phyloP scores from a whole-genome alignment of 1,140 invertebrate genomes.

The Acromyrmex charruanus region DNA sequence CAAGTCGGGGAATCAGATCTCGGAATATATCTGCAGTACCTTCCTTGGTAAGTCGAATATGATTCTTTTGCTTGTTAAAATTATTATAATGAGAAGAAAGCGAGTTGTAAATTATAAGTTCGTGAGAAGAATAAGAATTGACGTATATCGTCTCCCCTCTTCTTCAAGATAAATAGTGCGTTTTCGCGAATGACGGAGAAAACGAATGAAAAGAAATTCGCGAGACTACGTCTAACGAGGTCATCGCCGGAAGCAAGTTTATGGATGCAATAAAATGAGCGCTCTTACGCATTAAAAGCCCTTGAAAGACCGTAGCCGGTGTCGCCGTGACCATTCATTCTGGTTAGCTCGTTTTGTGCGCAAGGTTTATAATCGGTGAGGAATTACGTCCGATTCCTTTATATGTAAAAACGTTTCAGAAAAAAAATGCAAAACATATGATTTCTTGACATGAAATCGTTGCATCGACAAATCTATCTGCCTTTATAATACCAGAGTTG shows the following conservation, averaged over 20 bases:
- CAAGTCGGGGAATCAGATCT: slow-evolving; percentile 99
- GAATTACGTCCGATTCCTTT: background rate
- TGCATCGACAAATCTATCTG: background rate
- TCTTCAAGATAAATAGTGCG: background rate
- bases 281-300: slow-evolving; percentile 69
- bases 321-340: slow-evolving; percentile 56
- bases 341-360: slow-evolving; percentile 49
- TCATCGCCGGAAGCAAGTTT: slow-evolving; percentile 59
- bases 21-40: slow-evolving; percentile 99
- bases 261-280: slow-evolving; percentile 64
- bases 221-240: slow-evolving; percentile 50
- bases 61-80: background rate
- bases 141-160: background rate
- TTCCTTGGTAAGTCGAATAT: slow-evolving; percentile 94
- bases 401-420: background rate
- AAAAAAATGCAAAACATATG: background rate
- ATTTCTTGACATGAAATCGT: background rate
- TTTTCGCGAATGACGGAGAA: background rate
- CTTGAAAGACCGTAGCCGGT: slow-evolving; percentile 61
- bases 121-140: background rate
- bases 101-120: background rate
- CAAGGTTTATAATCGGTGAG: slow-evolving; percentile 8
- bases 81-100: background rate
- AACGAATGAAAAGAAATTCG: slow-evolving; percentile 29
- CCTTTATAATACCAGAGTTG: too few species aligned